A percentile compares a stretch with the other conserved stretches of the same genome.
phyloP scores from a whole-genome alignment of 2,797 vertebrate genomes.

The Crenuchus spilurus region DNA sequence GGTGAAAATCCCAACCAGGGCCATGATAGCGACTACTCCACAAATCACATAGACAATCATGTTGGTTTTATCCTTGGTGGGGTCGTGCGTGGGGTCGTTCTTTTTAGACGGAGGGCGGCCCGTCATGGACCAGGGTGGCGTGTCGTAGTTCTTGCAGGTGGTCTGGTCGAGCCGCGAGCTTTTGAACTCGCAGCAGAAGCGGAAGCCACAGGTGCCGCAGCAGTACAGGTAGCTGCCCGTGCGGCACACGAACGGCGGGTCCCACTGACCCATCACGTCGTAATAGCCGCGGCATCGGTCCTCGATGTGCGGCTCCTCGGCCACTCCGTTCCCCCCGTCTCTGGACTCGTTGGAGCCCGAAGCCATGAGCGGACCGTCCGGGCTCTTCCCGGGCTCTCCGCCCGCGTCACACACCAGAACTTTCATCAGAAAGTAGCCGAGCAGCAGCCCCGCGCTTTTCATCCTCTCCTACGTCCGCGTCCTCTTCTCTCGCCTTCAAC shows the following conservation, averaged over 20 bases:
- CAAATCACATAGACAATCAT: conserved; percentile 98
- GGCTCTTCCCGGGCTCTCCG: conserved; percentile 82
- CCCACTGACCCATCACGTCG: conserved; percentile 99
- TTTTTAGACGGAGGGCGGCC: conserved; percentile 90
- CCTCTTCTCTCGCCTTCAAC: conserved; percentile 31
- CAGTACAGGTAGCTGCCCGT: conserved; percentile 95
- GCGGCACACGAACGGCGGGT: conserved; percentile 94
- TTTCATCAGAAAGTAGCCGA: conserved; percentile 90
- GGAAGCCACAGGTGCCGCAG: conserved; percentile 99
- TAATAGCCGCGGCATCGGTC: conserved; percentile 94
- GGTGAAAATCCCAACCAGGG: conserved; percentile 97
- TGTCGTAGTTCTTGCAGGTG: conserved; percentile 95
- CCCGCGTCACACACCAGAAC: conserved; percentile 88
- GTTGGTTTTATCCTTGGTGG: conserved; percentile 97
- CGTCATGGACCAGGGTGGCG: conserved; percentile 91
- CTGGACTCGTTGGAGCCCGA: conserved; percentile 89
- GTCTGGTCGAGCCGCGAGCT: conserved; percentile 91
- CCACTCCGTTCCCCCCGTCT: conserved; percentile 79
- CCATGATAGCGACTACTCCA: conserved; percentile 98
- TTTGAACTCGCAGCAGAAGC: conserved; percentile 95
- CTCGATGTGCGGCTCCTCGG: conserved; percentile 87
- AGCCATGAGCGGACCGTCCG: conserved; percentile 88
- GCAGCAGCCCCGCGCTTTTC: conserved; percentile 71
- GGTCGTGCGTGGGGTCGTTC: conserved; percentile 86
- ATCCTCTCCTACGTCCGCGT: conserved; percentile 56